Evolutionary conservation across 2,113 vertebrate genomes (phyloP).

Genomic region (Jacana jacana): DNA sequence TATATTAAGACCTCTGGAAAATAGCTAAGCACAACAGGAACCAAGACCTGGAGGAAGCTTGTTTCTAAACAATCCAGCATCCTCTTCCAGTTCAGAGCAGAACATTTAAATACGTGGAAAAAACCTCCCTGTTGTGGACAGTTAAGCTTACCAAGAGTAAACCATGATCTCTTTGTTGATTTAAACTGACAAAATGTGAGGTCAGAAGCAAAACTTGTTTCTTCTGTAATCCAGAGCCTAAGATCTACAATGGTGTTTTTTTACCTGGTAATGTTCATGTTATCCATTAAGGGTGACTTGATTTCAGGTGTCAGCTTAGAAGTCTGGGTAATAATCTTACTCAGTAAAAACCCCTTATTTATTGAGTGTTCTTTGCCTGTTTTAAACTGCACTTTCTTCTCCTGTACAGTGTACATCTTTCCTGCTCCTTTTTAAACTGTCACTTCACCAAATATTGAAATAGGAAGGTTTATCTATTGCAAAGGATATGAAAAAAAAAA

Average conservation of each 20-base stretch:
- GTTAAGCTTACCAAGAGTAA: constrained; percentile 33
- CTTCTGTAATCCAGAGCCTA: constrained; percentile 37
- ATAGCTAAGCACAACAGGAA: constrained; percentile 32
- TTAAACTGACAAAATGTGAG: constrained; percentile 59
- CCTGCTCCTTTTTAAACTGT: constrained; percentile 63
- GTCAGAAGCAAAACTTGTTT: constrained; percentile 53
- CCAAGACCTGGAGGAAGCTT: constrained; percentile 24
- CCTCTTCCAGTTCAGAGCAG: constrained; percentile 52
- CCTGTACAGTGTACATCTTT: constrained; percentile 51
- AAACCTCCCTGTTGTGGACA: constrained; percentile 27
- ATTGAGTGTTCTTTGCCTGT: constrained; percentile 45
- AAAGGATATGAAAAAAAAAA: background rate
- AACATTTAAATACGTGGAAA: constrained; percentile 5
- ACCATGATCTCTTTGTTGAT: constrained; percentile 51
- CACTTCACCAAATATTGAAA: constrained; percentile 65
- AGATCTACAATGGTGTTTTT: background rate
- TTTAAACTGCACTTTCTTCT: constrained; percentile 68
- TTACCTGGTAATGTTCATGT: background rate
- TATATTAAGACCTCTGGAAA: constrained; percentile 27
- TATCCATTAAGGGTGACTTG: constrained; percentile 63
- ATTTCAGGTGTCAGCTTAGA: constrained; percentile 55
- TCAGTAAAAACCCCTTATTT: constrained; percentile 56
- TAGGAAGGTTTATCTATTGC: constrained; percentile 64
- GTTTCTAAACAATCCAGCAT: constrained; percentile 42
- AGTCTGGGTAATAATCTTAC: constrained; percentile 43